Evolutionary conservation across 2,888 invertebrate genomes (phyloP).

Genomic region (Ischnura elegans): DNA sequence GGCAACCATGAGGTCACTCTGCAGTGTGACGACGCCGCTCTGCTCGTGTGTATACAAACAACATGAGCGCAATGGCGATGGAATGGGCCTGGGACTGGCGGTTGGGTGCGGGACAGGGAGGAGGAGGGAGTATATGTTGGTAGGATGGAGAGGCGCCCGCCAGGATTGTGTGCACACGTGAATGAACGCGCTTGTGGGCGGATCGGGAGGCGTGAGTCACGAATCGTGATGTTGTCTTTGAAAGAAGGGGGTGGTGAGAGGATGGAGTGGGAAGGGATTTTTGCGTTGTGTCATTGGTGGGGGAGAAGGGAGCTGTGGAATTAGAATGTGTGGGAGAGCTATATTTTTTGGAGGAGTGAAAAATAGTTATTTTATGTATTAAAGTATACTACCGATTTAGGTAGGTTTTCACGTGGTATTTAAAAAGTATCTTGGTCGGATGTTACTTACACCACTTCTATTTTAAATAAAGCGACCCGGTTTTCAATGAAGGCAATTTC

Average conservation of each 20-base stretch:
- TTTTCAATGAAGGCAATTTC: too few species aligned
- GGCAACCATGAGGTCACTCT: conserved; percentile 1
- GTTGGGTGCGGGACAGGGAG: not conserved
- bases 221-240: not conserved
- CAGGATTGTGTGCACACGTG: not conserved
- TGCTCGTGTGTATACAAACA: conserved; percentile 8
- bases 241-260: not conserved
- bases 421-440: too few species aligned
- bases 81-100: not conserved
- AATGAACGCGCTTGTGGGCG: not conserved
- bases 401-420: too few species aligned
- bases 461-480: too few species aligned
- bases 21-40: too few species aligned
- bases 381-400: too few species aligned
- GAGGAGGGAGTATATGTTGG: not conserved
- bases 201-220: not conserved
- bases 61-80: conserved; percentile 6
- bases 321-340: not conserved
- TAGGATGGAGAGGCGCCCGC: not conserved
- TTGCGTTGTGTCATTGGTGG: not conserved
- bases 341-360: too few species aligned
- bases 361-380: too few species aligned
- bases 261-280: not conserved
- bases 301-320: not conserved
- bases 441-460: too few species aligned